Conservation (phyloP, 1,140 invertebrate genomes). For the Zaprionus vittiger region DNA sequence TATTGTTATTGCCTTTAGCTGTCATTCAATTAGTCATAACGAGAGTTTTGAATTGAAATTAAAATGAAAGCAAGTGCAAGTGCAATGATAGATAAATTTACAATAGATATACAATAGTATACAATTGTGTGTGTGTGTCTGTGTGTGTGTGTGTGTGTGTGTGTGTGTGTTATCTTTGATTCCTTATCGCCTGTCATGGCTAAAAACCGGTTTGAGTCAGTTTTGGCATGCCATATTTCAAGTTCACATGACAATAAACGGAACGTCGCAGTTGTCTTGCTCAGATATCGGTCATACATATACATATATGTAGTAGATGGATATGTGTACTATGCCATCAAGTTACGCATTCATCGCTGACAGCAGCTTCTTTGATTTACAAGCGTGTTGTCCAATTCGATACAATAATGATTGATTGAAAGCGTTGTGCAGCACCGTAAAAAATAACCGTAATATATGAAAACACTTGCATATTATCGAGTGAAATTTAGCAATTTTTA, state of each 20-base stretch:
- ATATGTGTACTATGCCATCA: slow-evolving; percentile 20
- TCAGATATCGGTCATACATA: slow-evolving; percentile 4
- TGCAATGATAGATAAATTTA: slow-evolving; percentile 11
- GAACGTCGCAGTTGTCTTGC: slow-evolving; percentile 29
- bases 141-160: background rate
- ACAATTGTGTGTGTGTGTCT: background rate
- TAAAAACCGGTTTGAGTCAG: slow-evolving; percentile 47
- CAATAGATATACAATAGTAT: background rate
- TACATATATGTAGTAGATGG: background rate
- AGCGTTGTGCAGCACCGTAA: slow-evolving; percentile 14
- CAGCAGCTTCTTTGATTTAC: slow-evolving; percentile 36
- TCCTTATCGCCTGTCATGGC: slow-evolving; percentile 28
- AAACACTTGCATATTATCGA: slow-evolving; percentile 14
- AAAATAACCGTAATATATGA: background rate
- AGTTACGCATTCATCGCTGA: slow-evolving; percentile 37
- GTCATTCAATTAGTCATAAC: slow-evolving; percentile 41
- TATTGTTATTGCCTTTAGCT: slow-evolving; percentile 8
- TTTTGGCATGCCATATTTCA: slow-evolving; percentile 52
- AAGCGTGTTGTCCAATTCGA: slow-evolving; percentile 9
- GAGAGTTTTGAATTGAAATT: slow-evolving; percentile 18
- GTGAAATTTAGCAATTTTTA: background rate
- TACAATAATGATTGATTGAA: slow-evolving; percentile 34
- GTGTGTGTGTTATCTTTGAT: slow-evolving; percentile 24
- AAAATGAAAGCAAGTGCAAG: slow-evolving; percentile 29
- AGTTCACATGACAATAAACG: slow-evolving; percentile 63